Base-by-base conservation (phyloP, 2,113 vertebrate species). In the Ibidorhyncha struthersii region DNA sequence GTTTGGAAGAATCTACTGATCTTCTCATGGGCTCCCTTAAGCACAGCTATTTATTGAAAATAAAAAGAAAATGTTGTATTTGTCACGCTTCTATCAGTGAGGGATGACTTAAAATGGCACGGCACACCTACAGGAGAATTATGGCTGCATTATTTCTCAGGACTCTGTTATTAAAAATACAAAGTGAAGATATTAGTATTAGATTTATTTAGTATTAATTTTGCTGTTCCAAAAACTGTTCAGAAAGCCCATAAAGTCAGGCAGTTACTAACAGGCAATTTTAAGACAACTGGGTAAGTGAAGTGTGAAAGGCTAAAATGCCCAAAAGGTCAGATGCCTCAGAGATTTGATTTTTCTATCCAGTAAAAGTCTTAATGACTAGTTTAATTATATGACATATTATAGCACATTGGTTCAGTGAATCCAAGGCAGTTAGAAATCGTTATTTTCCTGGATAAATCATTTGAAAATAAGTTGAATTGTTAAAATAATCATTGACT, bases 261-360 rank as follows among this genome's bases (percentile, higher is more conserved):
- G 71, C 86, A 95, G 91, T 70, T 79, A 43, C 95, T 97, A 96
- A 97, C 69, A 89, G 93, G 85, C 92, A 95, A 92, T 97, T 95
- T 90, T 63, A 81, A 96, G 91, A 93, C 92, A 93, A 90, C 83
- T 82, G 58, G 58, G 38, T 41, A 96, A 97, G 50, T 94, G 95
- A n/a, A 96, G 85, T 97, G 94, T 96, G 93, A 97, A 97, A 94
- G 94, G 80, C 96, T 97, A 86, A 67, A 89, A 84, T 78, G 91
- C 94, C 93, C 93, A 38, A 83, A 95, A 94, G 94, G 95, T 94
- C 90, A 87, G 86, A 76, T 61, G 86, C 82, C 78, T 95, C 79
- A 0, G 74, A 96, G 94, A 82, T 91, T 73, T 82, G 72, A 82
- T 86, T 96, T 73, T 94, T 89, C 88, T 76, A 83, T 56, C 78